Percentiles rank a stretch among this genome's conserved stretches.
phyloP scores from a whole-genome alignment of 1,140 invertebrate species.

The Thalassaphorura encarpata region DNA sequence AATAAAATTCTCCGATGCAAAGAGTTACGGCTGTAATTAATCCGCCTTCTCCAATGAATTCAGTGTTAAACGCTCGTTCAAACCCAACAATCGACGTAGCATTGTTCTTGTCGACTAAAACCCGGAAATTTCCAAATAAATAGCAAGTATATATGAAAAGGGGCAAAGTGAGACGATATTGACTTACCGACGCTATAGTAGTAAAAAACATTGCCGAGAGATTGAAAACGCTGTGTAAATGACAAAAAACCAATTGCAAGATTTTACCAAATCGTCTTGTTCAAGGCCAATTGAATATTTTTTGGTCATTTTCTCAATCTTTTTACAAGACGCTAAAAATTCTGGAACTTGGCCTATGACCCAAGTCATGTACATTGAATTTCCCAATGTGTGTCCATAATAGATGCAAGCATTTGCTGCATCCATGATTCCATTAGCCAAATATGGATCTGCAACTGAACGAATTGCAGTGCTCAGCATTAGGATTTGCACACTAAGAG shows the following conservation, averaged over 20 bases:
- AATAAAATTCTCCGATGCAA: conserved; percentile 7
- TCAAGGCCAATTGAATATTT: conserved; percentile 5
- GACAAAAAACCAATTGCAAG: conserved; percentile 2
- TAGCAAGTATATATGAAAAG: not conserved
- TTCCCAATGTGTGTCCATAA: conserved; percentile 14
- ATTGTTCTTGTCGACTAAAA: not conserved
- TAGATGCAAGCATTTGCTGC: conserved; percentile 11
- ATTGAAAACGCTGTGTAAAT: not conserved
- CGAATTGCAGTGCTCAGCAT: conserved; percentile 5
- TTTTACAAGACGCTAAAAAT: conserved; percentile 10
- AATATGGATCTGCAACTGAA: not conserved
- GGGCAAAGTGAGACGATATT: not conserved
- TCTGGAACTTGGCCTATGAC: conserved; percentile 4
- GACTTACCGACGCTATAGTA: conserved; percentile 5
- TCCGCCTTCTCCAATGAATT: not conserved
- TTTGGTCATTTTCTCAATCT: conserved; percentile 11
- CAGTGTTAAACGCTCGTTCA: conserved; percentile 1
- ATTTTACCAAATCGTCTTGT: conserved; percentile 12
- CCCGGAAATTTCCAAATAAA: not conserved
- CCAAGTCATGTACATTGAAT: conserved; percentile 8
- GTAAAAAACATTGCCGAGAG: conserved; percentile 7
- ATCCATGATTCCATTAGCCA: not conserved
- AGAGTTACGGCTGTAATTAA: not conserved
- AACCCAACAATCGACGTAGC: not conserved
- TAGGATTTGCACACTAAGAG: not conserved